Percentiles rank a stretch among this genome's conserved stretches.
Evolutionary conservation across 2,113 vertebrate genomes (phyloP).

Genomic region (Noturus placidus): DNA sequence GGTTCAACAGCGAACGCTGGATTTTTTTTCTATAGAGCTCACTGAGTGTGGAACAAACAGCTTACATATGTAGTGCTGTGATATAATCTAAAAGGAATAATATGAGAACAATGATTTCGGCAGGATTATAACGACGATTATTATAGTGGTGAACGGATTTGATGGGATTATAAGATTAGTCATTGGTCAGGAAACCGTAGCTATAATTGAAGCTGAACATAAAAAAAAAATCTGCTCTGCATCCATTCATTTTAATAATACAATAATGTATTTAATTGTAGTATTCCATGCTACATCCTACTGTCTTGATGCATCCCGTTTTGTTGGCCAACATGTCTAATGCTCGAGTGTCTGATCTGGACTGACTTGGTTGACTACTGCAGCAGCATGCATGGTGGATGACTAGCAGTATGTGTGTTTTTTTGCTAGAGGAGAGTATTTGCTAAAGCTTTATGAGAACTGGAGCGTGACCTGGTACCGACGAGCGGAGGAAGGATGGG

Average conservation of each 20-base stretch:
- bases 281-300: neutral
- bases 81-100: neutral
- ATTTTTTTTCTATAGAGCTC: neutral
- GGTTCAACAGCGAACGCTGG: neutral
- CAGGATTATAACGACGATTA: neutral
- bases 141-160: neutral
- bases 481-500: neutral
- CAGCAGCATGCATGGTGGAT: conserved; percentile 14
- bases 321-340: conserved; percentile 3
- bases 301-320: conserved; percentile 11
- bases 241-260: neutral
- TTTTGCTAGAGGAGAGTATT: neutral
- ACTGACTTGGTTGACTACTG: neutral
- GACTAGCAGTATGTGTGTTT: neutral
- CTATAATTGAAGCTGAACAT: neutral
- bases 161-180: neutral
- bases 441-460: neutral
- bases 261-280: neutral
- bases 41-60: neutral
- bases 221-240: neutral
- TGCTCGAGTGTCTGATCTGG: conserved; percentile 16
- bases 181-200: neutral
- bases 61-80: neutral
- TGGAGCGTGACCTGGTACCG: neutral
- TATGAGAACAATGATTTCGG: neutral